These are phyloP conservation scores for Siniperca scherzeri DNA, from an alignment of 2,797 vertebrate genomes.

Conservation along the genomic window DNA sequence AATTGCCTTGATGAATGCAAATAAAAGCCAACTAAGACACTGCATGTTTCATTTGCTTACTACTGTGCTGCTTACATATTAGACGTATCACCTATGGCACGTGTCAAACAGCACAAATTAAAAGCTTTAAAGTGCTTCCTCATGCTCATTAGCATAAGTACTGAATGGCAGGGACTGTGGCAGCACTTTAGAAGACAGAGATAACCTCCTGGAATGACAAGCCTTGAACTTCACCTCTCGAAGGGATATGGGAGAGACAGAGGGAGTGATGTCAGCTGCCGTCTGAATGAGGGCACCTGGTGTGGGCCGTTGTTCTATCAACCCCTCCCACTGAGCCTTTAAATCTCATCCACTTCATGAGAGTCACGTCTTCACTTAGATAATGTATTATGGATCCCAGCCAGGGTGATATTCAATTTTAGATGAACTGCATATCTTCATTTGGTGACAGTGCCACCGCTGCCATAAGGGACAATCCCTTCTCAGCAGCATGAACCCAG, in stretches of 20 bases:
- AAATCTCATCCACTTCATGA: constrained; percentile 81
- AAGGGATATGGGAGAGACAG: constrained; percentile 54
- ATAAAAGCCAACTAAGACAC: constrained; percentile 31
- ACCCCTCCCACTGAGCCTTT: constrained; percentile 70
- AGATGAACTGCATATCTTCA: constrained; percentile 83
- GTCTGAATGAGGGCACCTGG: constrained; percentile 74
- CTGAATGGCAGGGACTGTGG: constrained; percentile 46
- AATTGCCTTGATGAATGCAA: constrained; percentile 30
- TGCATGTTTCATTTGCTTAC: constrained; percentile 30
- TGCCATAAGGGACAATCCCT: constrained; percentile 76
- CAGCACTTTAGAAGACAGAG: constrained; percentile 61
- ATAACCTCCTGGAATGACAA: constrained; percentile 73
- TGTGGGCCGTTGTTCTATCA: constrained; percentile 63
- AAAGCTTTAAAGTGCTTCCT: constrained; percentile 67
- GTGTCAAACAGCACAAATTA: constrained; percentile 68
- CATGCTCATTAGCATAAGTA: constrained; percentile 68
- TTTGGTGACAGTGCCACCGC: constrained; percentile 75
- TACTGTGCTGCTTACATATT: constrained; percentile 29
- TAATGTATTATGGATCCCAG: constrained; percentile 85
- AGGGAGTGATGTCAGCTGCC: constrained; percentile 65
- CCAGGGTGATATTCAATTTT: constrained; percentile 84
- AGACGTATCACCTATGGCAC: constrained; percentile 62
- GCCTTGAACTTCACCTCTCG: constrained; percentile 69
- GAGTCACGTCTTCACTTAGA: constrained; percentile 84
- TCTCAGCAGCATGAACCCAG: constrained; percentile 65